Evolutionary conservation across 2,797 vertebrate genomes (phyloP).

Genomic region (Bradypus variegatus): DNA sequence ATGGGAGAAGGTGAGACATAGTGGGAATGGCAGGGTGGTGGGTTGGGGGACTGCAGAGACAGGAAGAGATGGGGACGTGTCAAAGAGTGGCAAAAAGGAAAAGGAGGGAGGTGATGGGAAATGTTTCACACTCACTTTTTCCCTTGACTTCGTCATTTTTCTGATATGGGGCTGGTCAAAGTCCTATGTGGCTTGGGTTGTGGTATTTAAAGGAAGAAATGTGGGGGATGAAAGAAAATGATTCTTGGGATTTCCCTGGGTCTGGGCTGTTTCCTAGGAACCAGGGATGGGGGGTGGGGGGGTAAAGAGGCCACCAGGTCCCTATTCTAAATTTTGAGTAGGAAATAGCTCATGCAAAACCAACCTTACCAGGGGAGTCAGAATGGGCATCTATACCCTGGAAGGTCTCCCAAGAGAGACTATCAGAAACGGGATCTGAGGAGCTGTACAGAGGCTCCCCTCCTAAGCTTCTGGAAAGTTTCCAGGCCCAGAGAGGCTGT

Average conservation of each 20-base stretch:
- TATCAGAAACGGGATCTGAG: not conserved
- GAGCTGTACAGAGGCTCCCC: not conserved
- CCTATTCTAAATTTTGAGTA: not conserved
- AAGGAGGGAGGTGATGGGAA: not conserved
- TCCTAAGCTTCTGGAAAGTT: not conserved
- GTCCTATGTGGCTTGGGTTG: not conserved
- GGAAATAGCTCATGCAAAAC: not conserved
- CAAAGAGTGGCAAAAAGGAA: not conserved
- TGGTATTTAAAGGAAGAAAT: not conserved
- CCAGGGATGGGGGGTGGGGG: not conserved
- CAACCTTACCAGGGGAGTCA: not conserved
- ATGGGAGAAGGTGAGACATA: not conserved
- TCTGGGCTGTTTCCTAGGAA: not conserved
- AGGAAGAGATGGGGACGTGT: not conserved
- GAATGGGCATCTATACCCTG: not conserved
- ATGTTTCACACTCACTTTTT: not conserved
- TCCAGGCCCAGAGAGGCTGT: not conserved
- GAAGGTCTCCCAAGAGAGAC: not conserved
- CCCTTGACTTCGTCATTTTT: not conserved
- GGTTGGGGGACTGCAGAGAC: too few species aligned
- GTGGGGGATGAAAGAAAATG: not conserved
- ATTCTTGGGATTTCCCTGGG: not conserved
- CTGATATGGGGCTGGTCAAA: not conserved
- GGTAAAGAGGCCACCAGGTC: not conserved
- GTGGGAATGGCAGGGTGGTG: not conserved